These are phyloP conservation scores for Phocoena sinus DNA, from an alignment of 2,113 vertebrate species.

Conservation along the genomic window DNA sequence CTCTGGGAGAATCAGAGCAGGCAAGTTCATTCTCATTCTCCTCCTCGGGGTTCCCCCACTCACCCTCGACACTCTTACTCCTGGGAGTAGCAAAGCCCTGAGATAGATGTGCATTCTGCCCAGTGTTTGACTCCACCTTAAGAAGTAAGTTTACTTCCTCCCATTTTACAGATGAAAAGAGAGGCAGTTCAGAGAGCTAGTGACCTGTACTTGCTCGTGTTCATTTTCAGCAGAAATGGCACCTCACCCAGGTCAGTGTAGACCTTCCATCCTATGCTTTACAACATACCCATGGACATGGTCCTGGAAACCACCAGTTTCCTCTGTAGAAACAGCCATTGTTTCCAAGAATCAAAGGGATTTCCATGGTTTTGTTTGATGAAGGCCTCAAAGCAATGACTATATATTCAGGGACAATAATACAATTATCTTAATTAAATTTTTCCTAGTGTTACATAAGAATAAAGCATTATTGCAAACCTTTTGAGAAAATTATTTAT, in stretches of 20 bases:
- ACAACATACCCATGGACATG: too few relatives aligned
- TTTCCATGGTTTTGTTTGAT: background rate
- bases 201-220: background rate
- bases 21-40: background rate
- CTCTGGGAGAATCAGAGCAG: background rate
- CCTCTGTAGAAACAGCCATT: conserved; percentile 5
- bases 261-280: background rate
- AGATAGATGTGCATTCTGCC: background rate
- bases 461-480: background rate
- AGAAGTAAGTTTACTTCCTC: background rate
- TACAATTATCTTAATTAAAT: background rate
- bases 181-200: background rate
- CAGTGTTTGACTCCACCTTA: background rate
- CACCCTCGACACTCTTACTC: background rate
- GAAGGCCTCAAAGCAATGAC: background rate
- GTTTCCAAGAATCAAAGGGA: conserved; percentile 11
- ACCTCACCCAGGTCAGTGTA: background rate
- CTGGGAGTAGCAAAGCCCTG: background rate
- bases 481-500: background rate
- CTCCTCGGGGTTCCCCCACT: background rate
- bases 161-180: background rate
- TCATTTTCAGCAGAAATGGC: background rate
- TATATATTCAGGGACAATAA: background rate
- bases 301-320: background rate
- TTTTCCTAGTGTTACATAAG: background rate